A percentile compares a stretch with the other conserved stretches of the same genome.
Conservation (phyloP, 2,113 vertebrate genomes). For the Nycticorax nycticorax region DNA sequence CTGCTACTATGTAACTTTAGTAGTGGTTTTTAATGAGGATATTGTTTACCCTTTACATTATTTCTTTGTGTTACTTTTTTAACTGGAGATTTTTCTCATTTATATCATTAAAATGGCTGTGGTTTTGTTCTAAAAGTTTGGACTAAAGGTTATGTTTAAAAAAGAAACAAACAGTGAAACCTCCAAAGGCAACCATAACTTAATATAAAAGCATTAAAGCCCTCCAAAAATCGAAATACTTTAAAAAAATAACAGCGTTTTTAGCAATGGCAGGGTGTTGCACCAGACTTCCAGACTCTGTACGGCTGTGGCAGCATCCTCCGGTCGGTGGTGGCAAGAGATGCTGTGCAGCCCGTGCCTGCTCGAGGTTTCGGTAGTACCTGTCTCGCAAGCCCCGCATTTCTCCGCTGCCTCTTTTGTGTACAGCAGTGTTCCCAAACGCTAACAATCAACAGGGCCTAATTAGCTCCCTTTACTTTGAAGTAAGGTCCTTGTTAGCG, state of each 20-base stretch:
- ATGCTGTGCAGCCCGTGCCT: background rate
- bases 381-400: background rate
- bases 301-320: background rate
- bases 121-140: background rate
- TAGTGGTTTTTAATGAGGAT: background rate
- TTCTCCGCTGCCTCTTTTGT: background rate
- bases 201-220: background rate
- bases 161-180: background rate
- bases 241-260: background rate
- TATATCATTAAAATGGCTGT: background rate
- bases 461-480: constrained; percentile 37
- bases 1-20: background rate
- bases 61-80: background rate
- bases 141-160: background rate
- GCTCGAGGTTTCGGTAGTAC: background rate
- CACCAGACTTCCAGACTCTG: background rate
- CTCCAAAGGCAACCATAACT: background rate
- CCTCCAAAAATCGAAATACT: accelerated
- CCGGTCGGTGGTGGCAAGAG: background rate
- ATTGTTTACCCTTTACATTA: background rate
- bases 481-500: constrained; percentile 16
- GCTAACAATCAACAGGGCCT: constrained; percentile 4
- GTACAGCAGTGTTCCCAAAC: background rate
- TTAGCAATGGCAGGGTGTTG: background rate
- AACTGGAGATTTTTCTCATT: background rate